A percentile compares a stretch with the other conserved stretches of the same genome.
Conservation (phyloP, 92 coral and sea anemone genomes). For the Paragorgia papillata region DNA sequence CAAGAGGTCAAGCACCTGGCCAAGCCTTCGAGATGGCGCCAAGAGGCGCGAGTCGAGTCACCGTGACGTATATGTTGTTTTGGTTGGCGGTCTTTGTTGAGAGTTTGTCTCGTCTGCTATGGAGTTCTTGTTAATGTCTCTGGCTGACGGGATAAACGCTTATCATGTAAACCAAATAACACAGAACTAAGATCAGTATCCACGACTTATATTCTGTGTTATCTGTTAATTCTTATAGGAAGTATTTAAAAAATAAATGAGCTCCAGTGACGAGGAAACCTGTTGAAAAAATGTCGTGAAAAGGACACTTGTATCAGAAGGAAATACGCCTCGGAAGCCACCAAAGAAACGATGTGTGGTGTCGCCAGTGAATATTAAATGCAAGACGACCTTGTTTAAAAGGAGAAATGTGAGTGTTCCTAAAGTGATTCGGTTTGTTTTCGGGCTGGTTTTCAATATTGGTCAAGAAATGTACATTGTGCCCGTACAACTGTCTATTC, state of each 20-base stretch:
- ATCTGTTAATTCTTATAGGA: background rate
- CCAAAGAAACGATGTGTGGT: constrained; percentile 31
- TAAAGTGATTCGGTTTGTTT: constrained; percentile 2
- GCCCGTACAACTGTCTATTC: background rate
- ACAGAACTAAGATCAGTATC: too few species aligned
- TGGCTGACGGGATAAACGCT: too few species aligned
- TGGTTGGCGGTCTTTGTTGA: too few species aligned
- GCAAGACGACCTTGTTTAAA: constrained; percentile 20
- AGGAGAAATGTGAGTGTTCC: constrained; percentile 10
- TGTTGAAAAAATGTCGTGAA: constrained; percentile 1
- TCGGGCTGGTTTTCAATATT: background rate
- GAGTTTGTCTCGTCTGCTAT: too few species aligned
- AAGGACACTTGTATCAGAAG: constrained; percentile 39
- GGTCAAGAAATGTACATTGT: background rate
- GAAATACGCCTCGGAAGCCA: constrained; percentile 49
- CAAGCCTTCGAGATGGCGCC: too few species aligned
- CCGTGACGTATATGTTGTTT: background rate
- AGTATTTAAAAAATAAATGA: background rate
- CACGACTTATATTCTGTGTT: background rate
- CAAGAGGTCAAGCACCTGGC: background rate
- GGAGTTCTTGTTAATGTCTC: too few species aligned
- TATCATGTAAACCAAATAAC: too few species aligned
- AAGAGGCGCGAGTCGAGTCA: too few species aligned
- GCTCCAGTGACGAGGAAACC: background rate
- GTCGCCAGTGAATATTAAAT: background rate